These are phyloP conservation scores for Zonotrichia leucophrys DNA, from an alignment of 2,113 vertebrate species.

Conservation along the genomic window DNA sequence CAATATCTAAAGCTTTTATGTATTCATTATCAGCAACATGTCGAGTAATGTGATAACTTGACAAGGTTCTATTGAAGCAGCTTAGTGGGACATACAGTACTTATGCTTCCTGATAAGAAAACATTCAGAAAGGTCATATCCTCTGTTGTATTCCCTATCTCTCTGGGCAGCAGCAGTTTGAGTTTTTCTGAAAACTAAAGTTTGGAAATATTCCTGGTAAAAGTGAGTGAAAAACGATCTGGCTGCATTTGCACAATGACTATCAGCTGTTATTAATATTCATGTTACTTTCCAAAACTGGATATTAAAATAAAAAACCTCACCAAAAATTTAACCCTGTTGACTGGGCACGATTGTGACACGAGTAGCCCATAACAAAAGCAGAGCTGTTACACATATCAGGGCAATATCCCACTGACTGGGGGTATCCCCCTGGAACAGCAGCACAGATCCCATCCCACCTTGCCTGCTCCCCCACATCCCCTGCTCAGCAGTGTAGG, in stretches of 20 bases:
- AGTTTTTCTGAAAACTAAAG: constrained; percentile 31
- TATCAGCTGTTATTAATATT: background rate
- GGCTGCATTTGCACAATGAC: background rate
- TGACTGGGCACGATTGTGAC: background rate
- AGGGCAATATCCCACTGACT: background rate
- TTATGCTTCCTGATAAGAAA: constrained; percentile 65
- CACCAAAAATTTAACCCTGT: accelerated
- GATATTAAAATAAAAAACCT: background rate
- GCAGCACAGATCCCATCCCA: background rate
- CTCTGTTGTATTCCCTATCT: constrained; percentile 59
- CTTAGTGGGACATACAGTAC: constrained; percentile 67
- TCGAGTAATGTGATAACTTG: constrained; percentile 65
- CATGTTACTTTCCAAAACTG: background rate
- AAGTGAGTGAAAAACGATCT: background rate
- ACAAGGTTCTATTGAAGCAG: constrained; percentile 69
- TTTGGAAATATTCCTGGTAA: constrained; percentile 5
- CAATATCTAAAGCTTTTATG: constrained; percentile 70
- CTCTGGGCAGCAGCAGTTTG: constrained; percentile 4
- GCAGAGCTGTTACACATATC: background rate
- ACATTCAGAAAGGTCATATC: constrained; percentile 69
- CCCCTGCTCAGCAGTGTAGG: background rate
- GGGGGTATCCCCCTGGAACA: background rate
- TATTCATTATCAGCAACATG: constrained; percentile 72
- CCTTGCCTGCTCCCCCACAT: background rate
- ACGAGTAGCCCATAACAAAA: background rate